Base-by-base conservation (phyloP, 2,113 vertebrate species). In the Nesogale talazaci region DNA sequence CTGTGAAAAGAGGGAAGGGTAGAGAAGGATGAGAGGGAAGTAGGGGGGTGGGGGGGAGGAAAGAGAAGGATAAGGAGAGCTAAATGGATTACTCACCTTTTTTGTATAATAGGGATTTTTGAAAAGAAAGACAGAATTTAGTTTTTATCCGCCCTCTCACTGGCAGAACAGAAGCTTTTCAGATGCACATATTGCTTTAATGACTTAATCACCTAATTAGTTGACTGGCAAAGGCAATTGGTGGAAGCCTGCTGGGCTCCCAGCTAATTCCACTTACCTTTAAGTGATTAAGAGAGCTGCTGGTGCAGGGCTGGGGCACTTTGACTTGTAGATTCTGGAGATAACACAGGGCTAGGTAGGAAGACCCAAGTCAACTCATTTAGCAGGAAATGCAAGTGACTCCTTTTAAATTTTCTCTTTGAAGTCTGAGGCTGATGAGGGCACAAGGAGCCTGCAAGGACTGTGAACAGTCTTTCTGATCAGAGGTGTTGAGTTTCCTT, bases 141-240 rank as follows among this genome's bases (percentile, higher is more conserved):
- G 95, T 97, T 98, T 99, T 99, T 98, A 98, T 98, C 98, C 98
- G 95, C 98, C 98, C 98, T 98, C 98, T 98, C 98, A 98, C 97
- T 97, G 97, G 96, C 97, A 98, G 98, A 98, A 96, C 96, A 95
- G 97, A 95, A 96, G 96, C 98, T 98, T 98, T 98, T 98, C 98
- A 99, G 98, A 98, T 97, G 97, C 90, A 82, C 97, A 96, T 97
- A 97, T 97, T 95, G 96, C 97, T 98, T 98, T 99, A 99, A 99
- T 99, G 98, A 99, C 98, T 99, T 99, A 99, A 99, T 99, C 98
- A 97, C 98, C 98, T 99, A 98, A 99, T 99, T 99, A 99, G 98
- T 97, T 97, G 98, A 98, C 97, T 98, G 98, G 98, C 98, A 97
- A 98, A 98, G 98, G 97, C 98, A 97, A 98, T 98, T 95, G 97